Conservation (phyloP, 2,797 vertebrate genomes). For the Leptodactylus fallax region DNA sequence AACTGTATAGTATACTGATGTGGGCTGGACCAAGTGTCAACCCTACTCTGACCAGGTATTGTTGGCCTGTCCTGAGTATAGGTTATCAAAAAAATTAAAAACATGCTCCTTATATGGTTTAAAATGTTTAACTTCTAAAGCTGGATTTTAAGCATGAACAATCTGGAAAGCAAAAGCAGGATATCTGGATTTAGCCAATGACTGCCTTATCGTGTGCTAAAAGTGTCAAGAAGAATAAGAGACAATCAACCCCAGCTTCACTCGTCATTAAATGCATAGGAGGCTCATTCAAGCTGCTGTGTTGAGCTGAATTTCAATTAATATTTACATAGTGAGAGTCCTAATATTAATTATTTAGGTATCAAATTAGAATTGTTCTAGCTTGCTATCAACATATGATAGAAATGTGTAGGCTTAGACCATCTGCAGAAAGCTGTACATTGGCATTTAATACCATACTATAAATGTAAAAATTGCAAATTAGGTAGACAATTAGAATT, state of each 20-base stretch:
- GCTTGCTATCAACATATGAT: neutral
- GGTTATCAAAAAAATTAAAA: no score
- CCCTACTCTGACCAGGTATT: no score
- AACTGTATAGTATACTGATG: no score
- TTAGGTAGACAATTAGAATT: neutral
- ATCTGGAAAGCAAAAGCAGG: neutral
- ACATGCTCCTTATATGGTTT: no score
- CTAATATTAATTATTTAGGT: slow-evolving; percentile 47
- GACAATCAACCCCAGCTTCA: slow-evolving; percentile 16
- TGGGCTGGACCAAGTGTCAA: no score
- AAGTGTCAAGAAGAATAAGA: neutral
- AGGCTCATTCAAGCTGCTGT: slow-evolving; percentile 40
- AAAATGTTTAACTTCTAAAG: no score
- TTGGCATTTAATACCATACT: neutral
- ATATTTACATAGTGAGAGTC: slow-evolving; percentile 27
- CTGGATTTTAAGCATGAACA: no score
- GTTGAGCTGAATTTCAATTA: slow-evolving; percentile 53
- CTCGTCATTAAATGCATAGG: slow-evolving; percentile 29
- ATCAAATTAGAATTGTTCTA: neutral
- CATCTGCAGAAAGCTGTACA: neutral
- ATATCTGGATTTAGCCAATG: neutral
- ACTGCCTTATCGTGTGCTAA: no score
- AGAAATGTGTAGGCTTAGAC: neutral
- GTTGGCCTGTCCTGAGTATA: no score
- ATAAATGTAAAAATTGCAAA: neutral